Evolutionary conservation across 2,888 invertebrate species (phyloP).

Genomic region (Drosophila colorata): DNA sequence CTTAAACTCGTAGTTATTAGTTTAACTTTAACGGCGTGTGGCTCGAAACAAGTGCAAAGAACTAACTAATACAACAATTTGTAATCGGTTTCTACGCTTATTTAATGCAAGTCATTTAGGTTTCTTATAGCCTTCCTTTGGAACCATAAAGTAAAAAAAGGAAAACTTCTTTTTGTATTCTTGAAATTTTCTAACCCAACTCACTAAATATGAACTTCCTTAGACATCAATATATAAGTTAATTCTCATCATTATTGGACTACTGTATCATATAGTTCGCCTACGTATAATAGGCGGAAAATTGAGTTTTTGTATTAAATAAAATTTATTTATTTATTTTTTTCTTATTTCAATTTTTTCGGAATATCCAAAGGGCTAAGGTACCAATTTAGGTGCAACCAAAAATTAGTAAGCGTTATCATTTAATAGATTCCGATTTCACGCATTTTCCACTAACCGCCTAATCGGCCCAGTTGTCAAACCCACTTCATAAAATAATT

Average conservation of each 20-base stretch:
- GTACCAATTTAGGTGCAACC: not conserved
- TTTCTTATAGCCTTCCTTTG: not conserved
- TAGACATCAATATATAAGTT: too few relatives aligned
- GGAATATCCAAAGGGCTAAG: not conserved
- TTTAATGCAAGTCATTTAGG: not conserved
- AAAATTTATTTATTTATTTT: too few relatives aligned
- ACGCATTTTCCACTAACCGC: not conserved
- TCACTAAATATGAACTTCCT: too few relatives aligned
- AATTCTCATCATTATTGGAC: too few relatives aligned
- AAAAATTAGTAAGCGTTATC: constrained; percentile 9
- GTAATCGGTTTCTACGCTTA: not conserved
- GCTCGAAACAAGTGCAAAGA: not conserved
- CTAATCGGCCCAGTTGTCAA: not conserved
- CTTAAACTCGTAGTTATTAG: not conserved
- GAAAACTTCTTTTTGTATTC: too few relatives aligned
- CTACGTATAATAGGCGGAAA: too few relatives aligned
- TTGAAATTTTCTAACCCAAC: too few relatives aligned
- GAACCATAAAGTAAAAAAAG: too few relatives aligned
- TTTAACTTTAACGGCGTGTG: not conserved
- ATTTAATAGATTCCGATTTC: constrained; percentile 6
- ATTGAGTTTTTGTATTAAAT: too few relatives aligned
- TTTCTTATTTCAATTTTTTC: not conserved
- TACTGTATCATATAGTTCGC: too few relatives aligned
- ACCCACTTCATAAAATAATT: constrained; percentile 14
- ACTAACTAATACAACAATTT: not conserved